These are phyloP conservation scores for Vannuccia rotundouncinata DNA, from an alignment of 2,888 invertebrate species.

Conservation along the genomic window DNA sequence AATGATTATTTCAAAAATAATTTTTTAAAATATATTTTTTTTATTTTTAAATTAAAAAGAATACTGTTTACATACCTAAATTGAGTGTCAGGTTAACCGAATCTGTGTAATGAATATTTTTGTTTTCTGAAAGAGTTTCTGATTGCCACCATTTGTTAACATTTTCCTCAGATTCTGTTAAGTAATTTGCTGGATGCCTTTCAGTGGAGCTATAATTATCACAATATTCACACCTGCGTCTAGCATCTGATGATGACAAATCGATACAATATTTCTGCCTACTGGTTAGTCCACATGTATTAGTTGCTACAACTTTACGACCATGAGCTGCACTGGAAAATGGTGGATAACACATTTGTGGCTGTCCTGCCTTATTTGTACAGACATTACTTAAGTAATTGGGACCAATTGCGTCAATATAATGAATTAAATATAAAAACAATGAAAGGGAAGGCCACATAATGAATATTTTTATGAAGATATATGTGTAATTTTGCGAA, in stretches of 20 bases:
- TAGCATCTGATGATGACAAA: conserved; percentile 32
- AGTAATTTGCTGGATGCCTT: background rate
- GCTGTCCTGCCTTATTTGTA: conserved; percentile 2
- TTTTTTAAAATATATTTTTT: too few species aligned
- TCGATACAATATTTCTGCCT: conserved; percentile 66
- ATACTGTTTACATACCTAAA: conserved; percentile 63
- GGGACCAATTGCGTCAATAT: background rate
- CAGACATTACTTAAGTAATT: background rate
- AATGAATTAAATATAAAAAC: background rate
- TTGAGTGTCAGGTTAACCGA: conserved; percentile 84
- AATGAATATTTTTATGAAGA: background rate
- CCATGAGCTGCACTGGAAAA: conserved; percentile 37
- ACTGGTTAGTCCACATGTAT: conserved; percentile 82
- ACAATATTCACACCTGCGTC: conserved; percentile 30
- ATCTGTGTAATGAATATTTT: conserved; percentile 71
- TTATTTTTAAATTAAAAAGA: background rate
- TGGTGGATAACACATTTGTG: conserved; percentile 33
- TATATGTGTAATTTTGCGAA: too few species aligned
- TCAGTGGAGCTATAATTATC: conserved; percentile 24
- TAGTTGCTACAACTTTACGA: conserved; percentile 64
- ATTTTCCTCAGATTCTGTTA: conserved; percentile 42
- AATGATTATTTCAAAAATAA: too few species aligned
- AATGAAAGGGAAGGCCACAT: background rate
- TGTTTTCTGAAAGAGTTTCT: conserved; percentile 88
- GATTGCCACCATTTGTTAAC: conserved; percentile 56